Evolutionary conservation across 1,140 invertebrate genomes (phyloP).

Genomic region (Drosophila melanica): DNA sequence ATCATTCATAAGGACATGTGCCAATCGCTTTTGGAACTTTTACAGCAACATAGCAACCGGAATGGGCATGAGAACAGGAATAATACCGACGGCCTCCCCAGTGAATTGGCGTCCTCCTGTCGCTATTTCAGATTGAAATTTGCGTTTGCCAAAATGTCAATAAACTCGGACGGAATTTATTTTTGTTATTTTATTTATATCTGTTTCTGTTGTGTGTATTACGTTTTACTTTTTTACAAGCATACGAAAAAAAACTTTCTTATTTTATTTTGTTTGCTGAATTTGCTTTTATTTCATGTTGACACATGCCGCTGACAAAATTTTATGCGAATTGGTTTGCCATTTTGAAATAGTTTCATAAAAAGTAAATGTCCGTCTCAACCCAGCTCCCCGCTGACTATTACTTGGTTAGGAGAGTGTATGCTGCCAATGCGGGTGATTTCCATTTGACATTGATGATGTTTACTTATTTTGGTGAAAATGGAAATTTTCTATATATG

Average conservation of each 20-base stretch:
- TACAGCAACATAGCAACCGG: slow-evolving; percentile 20
- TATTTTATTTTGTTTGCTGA: slow-evolving; percentile 53
- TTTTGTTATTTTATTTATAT: slow-evolving; percentile 54
- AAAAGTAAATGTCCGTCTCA: slow-evolving; percentile 66
- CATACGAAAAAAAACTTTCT: slow-evolving; percentile 48
- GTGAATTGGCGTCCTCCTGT: slow-evolving; percentile 56
- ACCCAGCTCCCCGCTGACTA: background rate
- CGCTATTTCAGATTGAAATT: slow-evolving; percentile 65
- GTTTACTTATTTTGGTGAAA: slow-evolving; percentile 82
- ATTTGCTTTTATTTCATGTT: slow-evolving; percentile 68
- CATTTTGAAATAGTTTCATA: slow-evolving; percentile 83
- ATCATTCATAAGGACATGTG: slow-evolving; percentile 83
- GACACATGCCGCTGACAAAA: slow-evolving; percentile 73
- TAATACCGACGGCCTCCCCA: slow-evolving; percentile 49
- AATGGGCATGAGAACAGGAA: slow-evolving; percentile 6
- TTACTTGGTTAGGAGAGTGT: slow-evolving; percentile 7
- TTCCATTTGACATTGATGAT: slow-evolving; percentile 83
- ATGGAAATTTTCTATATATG: slow-evolving; percentile 60
- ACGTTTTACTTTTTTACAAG: background rate
- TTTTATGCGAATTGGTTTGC: slow-evolving; percentile 80
- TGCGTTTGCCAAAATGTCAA: slow-evolving; percentile 81
- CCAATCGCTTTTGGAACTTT: slow-evolving; percentile 72
- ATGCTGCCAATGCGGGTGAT: slow-evolving; percentile 66
- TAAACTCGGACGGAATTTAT: slow-evolving; percentile 66
- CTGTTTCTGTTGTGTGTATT: slow-evolving; percentile 15